Base-by-base conservation (phyloP, 1,140 invertebrate genomes). In the Caenorhabditis remanei region DNA sequence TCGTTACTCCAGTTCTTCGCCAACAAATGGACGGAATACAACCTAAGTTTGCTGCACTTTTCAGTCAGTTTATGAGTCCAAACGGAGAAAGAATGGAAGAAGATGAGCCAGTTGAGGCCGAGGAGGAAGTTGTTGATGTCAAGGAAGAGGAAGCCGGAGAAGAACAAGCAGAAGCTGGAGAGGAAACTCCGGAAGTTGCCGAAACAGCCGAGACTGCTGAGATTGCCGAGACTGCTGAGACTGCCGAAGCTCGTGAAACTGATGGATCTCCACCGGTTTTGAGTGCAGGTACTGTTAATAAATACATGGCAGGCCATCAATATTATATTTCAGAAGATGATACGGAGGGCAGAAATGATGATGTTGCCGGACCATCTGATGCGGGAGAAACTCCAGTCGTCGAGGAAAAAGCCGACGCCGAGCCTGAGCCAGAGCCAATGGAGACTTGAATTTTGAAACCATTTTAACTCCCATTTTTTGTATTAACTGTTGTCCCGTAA, bases 11-110 rank as follows among this genome's bases (percentile, higher is more conserved):
- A 8, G 85, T 84, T 14, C 85, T 88, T 13, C 87, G 86, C 24
- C 85, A 89, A 32, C 89, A 91, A 50, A 89, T 92, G 46, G 43
- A 84, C 56, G 91, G 91, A 13, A 92, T 92, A 88, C 92, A 92
- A 65, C 91, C 91, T 0, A 93, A 92, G 63, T 92, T 92, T 82
- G 91, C 89, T 6, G 91, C 90, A 32, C 85, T 92, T 43, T 56
- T 61, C 14, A 79, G 71, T 24, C 8, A 79, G 14, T 79, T 79
- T 21, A 79, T 79, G 71, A 50, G 46, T 24, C 46, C 16, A 21
- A 24, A 79, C 41, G 71, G 71, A 50, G 46, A 50, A 79, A 79
- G 71, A 50, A 79, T 79, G 71, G 71, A 79, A 50, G 71, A 79
- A 24, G 71, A 79, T 32, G 71, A 79, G 11, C 46, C 71, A 50